Conservation (phyloP, 2,113 vertebrate genomes). For the Mirza zaza region DNA sequence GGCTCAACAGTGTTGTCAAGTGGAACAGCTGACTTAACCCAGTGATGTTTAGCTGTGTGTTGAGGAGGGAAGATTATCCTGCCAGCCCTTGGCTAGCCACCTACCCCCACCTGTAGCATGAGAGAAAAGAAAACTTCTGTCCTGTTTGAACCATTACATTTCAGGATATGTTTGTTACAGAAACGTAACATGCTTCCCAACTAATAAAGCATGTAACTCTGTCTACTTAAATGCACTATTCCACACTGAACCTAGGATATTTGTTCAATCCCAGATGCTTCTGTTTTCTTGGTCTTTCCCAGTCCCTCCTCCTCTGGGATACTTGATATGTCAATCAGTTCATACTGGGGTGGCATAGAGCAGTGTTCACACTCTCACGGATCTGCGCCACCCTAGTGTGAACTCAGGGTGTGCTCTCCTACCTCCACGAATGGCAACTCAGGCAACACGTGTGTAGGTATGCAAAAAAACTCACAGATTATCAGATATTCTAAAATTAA, state of each 20-base stretch:
- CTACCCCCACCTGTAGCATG: background rate
- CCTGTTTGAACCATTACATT: background rate
- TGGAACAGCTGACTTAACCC: background rate
- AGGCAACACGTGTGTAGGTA: no score
- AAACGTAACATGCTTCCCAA: no score
- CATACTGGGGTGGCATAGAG: no score
- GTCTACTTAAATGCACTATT: background rate
- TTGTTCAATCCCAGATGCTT: background rate
- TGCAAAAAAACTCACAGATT: no score
- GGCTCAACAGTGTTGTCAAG: background rate
- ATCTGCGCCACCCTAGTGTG: background rate
- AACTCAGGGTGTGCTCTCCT: background rate
- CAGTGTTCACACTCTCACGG: fast-evolving
- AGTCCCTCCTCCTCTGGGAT: background rate
- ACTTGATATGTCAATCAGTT: background rate
- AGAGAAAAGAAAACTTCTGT: background rate
- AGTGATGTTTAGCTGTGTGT: background rate
- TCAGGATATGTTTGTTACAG: background rate
- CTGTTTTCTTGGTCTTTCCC: fast-evolving
- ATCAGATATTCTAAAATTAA: background rate
- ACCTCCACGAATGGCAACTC: background rate
- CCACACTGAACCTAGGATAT: fast-evolving
- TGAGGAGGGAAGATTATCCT: background rate
- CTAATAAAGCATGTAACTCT: background rate
- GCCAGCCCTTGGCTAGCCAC: background rate